Percentiles rank a stretch among this genome's conserved stretches.
These are phyloP conservation scores for Metacarcinus magister DNA, from an alignment of 2,888 invertebrate genomes.

Conservation along the genomic window DNA sequence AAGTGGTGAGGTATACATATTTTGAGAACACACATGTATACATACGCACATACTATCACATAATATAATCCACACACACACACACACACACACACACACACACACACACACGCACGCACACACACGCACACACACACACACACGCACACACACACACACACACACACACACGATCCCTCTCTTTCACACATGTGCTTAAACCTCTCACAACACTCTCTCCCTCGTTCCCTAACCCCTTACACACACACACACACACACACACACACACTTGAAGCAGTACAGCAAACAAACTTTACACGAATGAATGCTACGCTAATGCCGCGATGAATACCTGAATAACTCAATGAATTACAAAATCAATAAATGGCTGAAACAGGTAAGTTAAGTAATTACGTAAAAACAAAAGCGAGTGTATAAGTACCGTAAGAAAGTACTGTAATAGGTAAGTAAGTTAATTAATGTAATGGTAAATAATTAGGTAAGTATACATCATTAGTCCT, in stretches of 20 bases:
- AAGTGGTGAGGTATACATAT: too few relatives aligned
- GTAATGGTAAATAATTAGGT: neutral
- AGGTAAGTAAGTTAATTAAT: neutral
- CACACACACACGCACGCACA: neutral
- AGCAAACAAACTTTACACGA: neutral
- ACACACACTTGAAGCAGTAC: constrained; percentile 3
- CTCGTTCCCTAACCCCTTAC: too few relatives aligned
- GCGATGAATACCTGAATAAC: too few relatives aligned
- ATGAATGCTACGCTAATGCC: neutral
- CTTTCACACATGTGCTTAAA: too few relatives aligned
- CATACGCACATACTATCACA: neutral
- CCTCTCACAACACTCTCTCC: too few relatives aligned
- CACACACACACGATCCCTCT: neutral
- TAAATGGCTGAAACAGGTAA: neutral
- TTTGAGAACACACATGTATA: neutral
- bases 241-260: neutral
- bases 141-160: constrained; percentile 45
- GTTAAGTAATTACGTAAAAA: neutral
- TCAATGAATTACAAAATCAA: neutral
- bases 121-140: constrained; percentile 15
- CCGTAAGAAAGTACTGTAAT: neutral
- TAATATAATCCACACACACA: neutral
- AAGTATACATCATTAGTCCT: neutral
- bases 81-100: too few relatives aligned
- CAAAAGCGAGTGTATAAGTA: neutral